phyloP scores from a whole-genome alignment of 2,113 vertebrate species.

The Protobothrops mucrosquamatus region DNA sequence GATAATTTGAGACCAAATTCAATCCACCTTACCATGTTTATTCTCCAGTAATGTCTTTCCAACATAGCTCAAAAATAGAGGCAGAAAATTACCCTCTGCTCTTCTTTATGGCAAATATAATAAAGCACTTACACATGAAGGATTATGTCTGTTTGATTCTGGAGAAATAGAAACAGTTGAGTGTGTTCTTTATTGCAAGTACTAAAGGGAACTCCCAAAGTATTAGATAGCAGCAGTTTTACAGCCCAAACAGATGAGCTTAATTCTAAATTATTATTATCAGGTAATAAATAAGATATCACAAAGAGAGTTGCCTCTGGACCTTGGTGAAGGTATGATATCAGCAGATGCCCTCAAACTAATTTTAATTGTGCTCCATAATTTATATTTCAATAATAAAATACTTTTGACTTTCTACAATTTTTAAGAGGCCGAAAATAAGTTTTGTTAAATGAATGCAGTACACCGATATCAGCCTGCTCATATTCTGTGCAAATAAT shows the following conservation, averaged over 20 bases:
- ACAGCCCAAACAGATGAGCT: neutral
- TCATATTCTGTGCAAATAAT: neutral
- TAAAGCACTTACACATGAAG: neutral
- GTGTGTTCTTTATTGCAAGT: neutral
- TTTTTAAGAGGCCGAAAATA: neutral
- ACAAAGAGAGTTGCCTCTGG: neutral
- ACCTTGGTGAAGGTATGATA: neutral
- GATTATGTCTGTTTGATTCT: neutral
- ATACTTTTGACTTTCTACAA: neutral
- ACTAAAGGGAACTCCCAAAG: neutral
- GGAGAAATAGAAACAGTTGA: neutral
- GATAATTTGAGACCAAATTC: neutral
- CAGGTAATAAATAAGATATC: neutral
- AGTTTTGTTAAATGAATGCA: neutral
- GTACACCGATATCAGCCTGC: neutral
- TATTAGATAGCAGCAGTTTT: neutral
- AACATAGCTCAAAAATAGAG: neutral
- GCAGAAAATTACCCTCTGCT: neutral
- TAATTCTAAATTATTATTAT: neutral
- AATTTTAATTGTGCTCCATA: neutral
- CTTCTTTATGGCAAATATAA: neutral
- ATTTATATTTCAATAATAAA: neutral
- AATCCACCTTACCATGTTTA: neutral
- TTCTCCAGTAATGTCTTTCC: neutral
- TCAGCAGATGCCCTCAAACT: neutral